Percentiles rank a stretch among this genome's conserved stretches.
These are phyloP conservation scores for Nylanderia fulva DNA, from an alignment of 1,140 invertebrate genomes.

Conservation along the genomic window DNA sequence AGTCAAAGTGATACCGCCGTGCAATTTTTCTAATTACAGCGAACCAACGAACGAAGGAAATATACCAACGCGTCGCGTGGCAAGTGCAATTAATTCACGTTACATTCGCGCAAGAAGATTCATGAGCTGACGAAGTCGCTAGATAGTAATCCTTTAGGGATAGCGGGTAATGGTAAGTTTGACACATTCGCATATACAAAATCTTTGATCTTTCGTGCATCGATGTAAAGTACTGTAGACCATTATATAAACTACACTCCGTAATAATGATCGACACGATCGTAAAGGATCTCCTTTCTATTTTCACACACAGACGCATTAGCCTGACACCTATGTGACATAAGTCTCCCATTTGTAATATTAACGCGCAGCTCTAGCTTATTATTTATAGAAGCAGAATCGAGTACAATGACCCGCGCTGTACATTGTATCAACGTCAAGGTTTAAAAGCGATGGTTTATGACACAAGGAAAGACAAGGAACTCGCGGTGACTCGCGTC, in stretches of 20 bases:
- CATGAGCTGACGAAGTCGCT: slow-evolving; percentile 47
- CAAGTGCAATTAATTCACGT: slow-evolving; percentile 46
- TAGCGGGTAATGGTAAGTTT: not conserved
- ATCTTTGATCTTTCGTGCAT: not conserved
- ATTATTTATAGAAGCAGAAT: slow-evolving; percentile 49
- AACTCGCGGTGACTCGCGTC: slow-evolving; percentile 1
- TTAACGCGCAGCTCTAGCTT: slow-evolving; percentile 42
- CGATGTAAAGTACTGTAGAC: slow-evolving; percentile 21
- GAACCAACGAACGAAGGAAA: slow-evolving; percentile 20
- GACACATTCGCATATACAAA: not conserved
- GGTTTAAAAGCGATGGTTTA: slow-evolving; percentile 22
- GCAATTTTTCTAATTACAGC: slow-evolving; percentile 51
- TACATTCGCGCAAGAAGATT: slow-evolving; percentile 25
- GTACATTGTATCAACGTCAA: not conserved
- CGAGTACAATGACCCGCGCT: slow-evolving; percentile 32
- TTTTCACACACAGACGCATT: slow-evolving; percentile 1
- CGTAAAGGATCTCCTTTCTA: slow-evolving; percentile 21
- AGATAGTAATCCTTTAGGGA: slow-evolving; percentile 30
- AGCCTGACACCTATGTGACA: slow-evolving; percentile 18
- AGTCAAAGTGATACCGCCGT: not conserved
- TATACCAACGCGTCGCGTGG: slow-evolving; percentile 35
- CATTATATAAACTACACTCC: not conserved
- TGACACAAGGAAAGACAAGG: slow-evolving; percentile 39
- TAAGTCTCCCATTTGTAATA: slow-evolving; percentile 56
- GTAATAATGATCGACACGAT: slow-evolving; percentile 39